Evolutionary conservation across 2,888 invertebrate genomes (phyloP).

Genomic region (Carpatolechia fugitivella): DNA sequence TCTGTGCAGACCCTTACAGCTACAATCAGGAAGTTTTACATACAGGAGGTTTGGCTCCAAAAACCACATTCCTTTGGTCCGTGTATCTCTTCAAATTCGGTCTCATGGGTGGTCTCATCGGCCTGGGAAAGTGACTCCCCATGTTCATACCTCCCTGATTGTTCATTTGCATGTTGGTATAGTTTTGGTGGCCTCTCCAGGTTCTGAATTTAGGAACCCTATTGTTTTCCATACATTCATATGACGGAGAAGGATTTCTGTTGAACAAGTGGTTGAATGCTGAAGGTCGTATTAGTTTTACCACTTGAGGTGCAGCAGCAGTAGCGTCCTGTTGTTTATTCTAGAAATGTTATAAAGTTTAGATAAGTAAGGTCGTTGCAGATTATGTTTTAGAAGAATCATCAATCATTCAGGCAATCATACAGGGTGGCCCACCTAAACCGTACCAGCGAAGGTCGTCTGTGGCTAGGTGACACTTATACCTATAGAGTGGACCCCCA

Average conservation of each 20-base stretch:
- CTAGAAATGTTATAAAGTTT: constrained; percentile 17
- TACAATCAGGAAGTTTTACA: constrained; percentile 29
- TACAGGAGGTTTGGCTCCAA: constrained; percentile 32
- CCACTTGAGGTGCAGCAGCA: constrained; percentile 33
- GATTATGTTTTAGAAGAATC: too few species aligned
- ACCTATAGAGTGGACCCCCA: too few species aligned
- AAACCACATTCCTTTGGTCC: constrained; percentile 7
- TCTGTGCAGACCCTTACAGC: neutral
- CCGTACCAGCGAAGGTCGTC: too few species aligned
- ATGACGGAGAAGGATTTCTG: neutral
- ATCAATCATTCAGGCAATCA: too few species aligned
- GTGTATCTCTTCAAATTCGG: neutral
- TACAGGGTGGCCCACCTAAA: too few species aligned
- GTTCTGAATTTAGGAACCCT: neutral
- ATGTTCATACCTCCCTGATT: neutral
- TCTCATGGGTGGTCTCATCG: neutral
- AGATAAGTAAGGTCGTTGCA: too few species aligned
- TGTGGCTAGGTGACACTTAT: too few species aligned
- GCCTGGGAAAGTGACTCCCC: neutral
- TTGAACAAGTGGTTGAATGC: neutral
- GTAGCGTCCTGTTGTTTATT: constrained; percentile 29
- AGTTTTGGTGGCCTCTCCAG: neutral
- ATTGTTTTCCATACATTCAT: neutral
- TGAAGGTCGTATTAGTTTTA: constrained; percentile 28
- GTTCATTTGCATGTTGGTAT: neutral